These are phyloP conservation scores for Sebastes diploproa DNA, from an alignment of 2,797 vertebrate genomes.

Conservation along the genomic window DNA sequence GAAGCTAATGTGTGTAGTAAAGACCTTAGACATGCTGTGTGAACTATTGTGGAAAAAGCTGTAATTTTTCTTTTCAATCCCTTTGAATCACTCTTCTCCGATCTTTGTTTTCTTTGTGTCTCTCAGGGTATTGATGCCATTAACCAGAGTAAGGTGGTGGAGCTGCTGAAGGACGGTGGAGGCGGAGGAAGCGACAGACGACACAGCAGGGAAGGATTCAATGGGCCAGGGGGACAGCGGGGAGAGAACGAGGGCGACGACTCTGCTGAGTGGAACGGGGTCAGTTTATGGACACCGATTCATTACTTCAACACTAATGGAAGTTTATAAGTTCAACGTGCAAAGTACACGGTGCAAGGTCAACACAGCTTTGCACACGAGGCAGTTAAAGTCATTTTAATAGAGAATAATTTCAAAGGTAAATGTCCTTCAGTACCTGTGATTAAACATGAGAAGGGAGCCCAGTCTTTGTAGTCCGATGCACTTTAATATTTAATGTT, in stretches of 20 bases:
- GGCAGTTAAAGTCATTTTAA: background rate
- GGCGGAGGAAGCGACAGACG: constrained; percentile 75
- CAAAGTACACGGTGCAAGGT: no score
- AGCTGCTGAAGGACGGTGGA: constrained; percentile 87
- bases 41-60: background rate
- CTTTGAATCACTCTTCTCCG: background rate
- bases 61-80: background rate
- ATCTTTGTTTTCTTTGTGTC: background rate
- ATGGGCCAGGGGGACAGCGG: constrained; percentile 66
- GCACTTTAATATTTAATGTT: background rate
- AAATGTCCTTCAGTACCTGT: background rate
- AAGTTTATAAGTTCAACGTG: background rate
- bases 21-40: background rate
- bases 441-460: background rate
- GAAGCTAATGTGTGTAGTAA: constrained; percentile 6
- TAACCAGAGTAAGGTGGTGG: constrained; percentile 91
- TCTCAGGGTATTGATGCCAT: constrained; percentile 88
- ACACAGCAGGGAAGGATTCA: constrained; percentile 74
- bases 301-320: background rate
- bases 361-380: background rate
- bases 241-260: constrained; percentile 83
- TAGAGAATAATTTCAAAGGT: background rate
- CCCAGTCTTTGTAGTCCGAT: background rate
- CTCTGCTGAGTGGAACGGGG: constrained; percentile 87
- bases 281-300: constrained; percentile 50